Conservation (phyloP, 2,888 invertebrate species). For the Sinotaia quadrata region DNA sequence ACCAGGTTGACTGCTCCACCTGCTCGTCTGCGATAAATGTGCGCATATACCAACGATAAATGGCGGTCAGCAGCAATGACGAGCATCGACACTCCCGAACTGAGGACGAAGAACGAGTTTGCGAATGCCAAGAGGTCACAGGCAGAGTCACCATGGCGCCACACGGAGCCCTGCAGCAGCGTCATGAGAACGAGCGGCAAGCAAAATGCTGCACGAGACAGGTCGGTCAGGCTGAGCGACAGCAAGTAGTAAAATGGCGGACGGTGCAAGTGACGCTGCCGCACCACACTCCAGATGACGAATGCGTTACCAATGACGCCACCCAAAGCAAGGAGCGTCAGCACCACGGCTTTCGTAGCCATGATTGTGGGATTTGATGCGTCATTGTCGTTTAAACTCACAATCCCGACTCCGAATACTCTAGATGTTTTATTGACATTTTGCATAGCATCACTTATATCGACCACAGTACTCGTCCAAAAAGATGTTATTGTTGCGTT, state of each 20-base stretch:
- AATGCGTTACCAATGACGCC: slow-evolving; percentile 39
- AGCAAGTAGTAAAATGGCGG: slow-evolving; percentile 67
- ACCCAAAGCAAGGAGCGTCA: slow-evolving; percentile 35
- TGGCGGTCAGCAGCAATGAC: slow-evolving; percentile 63
- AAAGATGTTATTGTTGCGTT: no score
- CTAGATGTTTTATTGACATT: no score
- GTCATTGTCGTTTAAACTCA: background rate
- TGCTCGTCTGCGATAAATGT: slow-evolving; percentile 58
- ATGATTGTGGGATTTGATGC: slow-evolving; percentile 4
- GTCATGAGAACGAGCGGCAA: slow-evolving; percentile 63
- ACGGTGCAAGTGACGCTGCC: slow-evolving; percentile 50
- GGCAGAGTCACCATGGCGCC: slow-evolving; percentile 58
- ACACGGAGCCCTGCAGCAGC: slow-evolving; percentile 57
- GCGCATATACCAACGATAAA: slow-evolving; percentile 53
- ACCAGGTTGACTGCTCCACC: slow-evolving; percentile 48
- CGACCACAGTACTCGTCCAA: no score
- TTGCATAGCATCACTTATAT: no score
- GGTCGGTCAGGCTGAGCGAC: slow-evolving; percentile 61
- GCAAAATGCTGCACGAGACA: slow-evolving; percentile 62
- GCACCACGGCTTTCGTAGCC: slow-evolving; percentile 35
- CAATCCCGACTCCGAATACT: no score
- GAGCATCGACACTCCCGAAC: slow-evolving; percentile 56
- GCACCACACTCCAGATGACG: slow-evolving; percentile 41
- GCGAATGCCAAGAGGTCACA: slow-evolving; percentile 65
- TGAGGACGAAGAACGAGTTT: slow-evolving; percentile 64